Evolutionary conservation across 2,113 vertebrate species (phyloP).

Genomic region (Salvelinus namaycush): DNA sequence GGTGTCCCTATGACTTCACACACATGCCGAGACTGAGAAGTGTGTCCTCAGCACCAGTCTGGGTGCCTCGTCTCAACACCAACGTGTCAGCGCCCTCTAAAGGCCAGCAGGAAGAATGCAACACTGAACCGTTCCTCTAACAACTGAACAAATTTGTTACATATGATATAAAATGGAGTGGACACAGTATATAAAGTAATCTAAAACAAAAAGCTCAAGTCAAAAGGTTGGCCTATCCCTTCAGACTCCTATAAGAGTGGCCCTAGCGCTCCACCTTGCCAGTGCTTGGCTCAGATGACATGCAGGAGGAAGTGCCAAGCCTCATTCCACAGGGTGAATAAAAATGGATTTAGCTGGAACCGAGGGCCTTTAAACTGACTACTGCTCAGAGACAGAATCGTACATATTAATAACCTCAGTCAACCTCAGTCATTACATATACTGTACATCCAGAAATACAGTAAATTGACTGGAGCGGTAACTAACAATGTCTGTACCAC

Average conservation of each 20-base stretch:
- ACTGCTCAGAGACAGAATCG: slow-evolving; percentile 25
- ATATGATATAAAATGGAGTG: slow-evolving; percentile 32
- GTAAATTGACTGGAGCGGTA: background rate
- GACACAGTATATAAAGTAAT: no score
- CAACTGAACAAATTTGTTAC: background rate
- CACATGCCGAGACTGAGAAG: slow-evolving; percentile 50
- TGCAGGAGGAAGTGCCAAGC: slow-evolving; percentile 28
- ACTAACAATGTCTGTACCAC: background rate
- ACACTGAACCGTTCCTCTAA: background rate
- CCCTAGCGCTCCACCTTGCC: slow-evolving; percentile 15
- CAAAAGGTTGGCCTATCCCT: no score
- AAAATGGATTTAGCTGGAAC: slow-evolving; percentile 62
- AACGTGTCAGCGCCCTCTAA: slow-evolving; percentile 55
- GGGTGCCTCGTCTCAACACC: slow-evolving; percentile 14
- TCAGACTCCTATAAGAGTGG: no score
- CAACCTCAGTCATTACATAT: slow-evolving; percentile 13
- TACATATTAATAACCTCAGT: background rate
- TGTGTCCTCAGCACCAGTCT: slow-evolving; percentile 34
- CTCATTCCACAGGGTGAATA: slow-evolving; percentile 55
- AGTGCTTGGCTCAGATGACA: slow-evolving; percentile 20
- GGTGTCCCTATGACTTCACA: slow-evolving; percentile 47
- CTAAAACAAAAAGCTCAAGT: no score
- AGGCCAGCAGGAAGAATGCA: slow-evolving; percentile 17
- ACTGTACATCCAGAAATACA: background rate
- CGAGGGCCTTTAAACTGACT: slow-evolving; percentile 53